A percentile compares a stretch with the other conserved stretches of the same genome.
These are phyloP conservation scores for Podarcis cretensis DNA, from an alignment of 2,113 vertebrate species.

Conservation along the genomic window DNA sequence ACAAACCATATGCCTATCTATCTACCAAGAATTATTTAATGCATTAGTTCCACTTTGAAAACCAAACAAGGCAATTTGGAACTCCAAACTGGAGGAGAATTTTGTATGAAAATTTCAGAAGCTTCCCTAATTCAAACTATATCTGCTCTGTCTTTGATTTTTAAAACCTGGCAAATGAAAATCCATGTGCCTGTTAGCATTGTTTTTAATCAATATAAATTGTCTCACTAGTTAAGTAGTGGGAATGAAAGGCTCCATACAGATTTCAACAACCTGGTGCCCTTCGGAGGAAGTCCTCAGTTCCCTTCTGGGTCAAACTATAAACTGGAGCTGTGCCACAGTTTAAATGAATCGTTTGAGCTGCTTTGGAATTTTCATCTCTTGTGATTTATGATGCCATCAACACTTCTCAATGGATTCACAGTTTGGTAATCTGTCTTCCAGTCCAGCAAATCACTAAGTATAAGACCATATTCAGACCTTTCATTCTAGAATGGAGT, in stretches of 20 bases:
- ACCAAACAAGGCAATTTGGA: not conserved
- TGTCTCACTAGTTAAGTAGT: not conserved
- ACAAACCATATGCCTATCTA: too few species aligned
- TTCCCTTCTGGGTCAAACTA: slow-evolving; percentile 28
- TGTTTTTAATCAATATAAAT: not conserved
- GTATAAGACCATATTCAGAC: not conserved
- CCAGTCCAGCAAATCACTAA: not conserved
- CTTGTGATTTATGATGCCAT: slow-evolving; percentile 74
- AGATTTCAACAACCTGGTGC: not conserved
- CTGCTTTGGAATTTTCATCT: slow-evolving; percentile 68
- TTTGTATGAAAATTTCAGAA: not conserved
- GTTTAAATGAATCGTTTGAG: slow-evolving; percentile 65
- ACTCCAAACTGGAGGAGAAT: not conserved
- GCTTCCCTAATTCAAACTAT: not conserved
- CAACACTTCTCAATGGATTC: slow-evolving; percentile 46
- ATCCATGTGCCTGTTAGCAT: not conserved
- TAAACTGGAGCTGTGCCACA: slow-evolving; percentile 64
- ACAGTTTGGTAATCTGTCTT: not conserved
- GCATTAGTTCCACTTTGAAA: not conserved
- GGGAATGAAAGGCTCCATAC: not conserved
- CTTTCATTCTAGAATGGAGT: not conserved
- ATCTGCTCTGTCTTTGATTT: not conserved
- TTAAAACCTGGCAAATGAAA: not conserved
- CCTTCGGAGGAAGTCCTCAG: not conserved
- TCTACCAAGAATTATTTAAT: not conserved